Percentiles rank a stretch among this genome's conserved stretches.
Conservation (phyloP, 2,888 invertebrate genomes). For the Idaea straminata region DNA sequence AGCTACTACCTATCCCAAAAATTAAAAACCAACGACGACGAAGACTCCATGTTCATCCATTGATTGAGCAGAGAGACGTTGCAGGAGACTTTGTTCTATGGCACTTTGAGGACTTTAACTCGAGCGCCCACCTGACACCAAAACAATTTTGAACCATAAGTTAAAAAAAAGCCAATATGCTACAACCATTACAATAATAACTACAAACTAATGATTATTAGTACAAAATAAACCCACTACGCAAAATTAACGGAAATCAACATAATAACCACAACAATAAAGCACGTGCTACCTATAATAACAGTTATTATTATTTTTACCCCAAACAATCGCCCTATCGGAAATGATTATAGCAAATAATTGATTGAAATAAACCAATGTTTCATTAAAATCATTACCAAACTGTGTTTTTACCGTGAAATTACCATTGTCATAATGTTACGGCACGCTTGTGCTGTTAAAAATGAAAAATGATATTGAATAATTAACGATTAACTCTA, state of each 20-base stretch:
- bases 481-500: neutral
- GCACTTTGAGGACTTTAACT: too few relatives aligned
- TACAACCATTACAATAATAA: neutral
- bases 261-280: slow-evolving; percentile 10
- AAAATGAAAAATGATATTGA: neutral
- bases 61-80: too few relatives aligned
- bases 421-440: neutral
- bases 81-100: too few relatives aligned
- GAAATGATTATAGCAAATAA: slow-evolving; percentile 37
- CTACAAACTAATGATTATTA: slow-evolving; percentile 13
- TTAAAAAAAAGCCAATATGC: too few relatives aligned
- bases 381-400: neutral
- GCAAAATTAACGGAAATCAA: slow-evolving; percentile 18
- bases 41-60: too few relatives aligned
- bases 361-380: neutral
- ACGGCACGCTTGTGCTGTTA: neutral
- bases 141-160: too few relatives aligned
- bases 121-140: too few relatives aligned
- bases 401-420: neutral
- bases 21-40: too few relatives aligned
- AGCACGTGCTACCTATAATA: slow-evolving; percentile 26
- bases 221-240: slow-evolving; percentile 15
- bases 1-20: too few relatives aligned
- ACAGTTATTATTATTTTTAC: slow-evolving; percentile 32
- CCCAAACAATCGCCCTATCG: slow-evolving; percentile 28